phyloP scores from a whole-genome alignment of 2,888 invertebrate genomes.

The Drosophila robusta region DNA sequence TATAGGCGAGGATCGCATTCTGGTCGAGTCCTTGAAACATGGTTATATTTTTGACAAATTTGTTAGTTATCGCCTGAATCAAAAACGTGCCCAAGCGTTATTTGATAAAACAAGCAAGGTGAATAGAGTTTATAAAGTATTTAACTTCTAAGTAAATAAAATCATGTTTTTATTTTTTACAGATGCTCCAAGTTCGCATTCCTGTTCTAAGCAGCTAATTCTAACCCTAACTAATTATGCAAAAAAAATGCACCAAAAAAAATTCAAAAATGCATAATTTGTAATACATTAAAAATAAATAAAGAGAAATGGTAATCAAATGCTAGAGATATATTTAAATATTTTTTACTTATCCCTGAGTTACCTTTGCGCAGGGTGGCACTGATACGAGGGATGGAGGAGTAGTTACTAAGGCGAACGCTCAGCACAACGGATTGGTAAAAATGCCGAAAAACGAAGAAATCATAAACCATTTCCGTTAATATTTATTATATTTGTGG shows the following conservation, averaged over 20 bases:
- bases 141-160: slow-evolving; percentile 15
- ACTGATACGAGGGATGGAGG: too few relatives aligned
- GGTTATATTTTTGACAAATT: slow-evolving; percentile 89
- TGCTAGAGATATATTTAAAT: too few relatives aligned
- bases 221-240: too few relatives aligned
- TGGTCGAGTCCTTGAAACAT: slow-evolving; percentile 88
- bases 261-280: background rate
- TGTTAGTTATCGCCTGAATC: slow-evolving; percentile 88
- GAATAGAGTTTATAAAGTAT: background rate
- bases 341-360: too few relatives aligned
- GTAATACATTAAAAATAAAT: background rate
- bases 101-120: slow-evolving; percentile 87
- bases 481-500: too few relatives aligned
- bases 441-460: too few relatives aligned
- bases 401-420: too few relatives aligned
- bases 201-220: slow-evolving; percentile 59
- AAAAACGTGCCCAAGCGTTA: slow-evolving; percentile 86
- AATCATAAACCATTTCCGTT: too few relatives aligned
- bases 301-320: slow-evolving; percentile 1
- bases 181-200: slow-evolving; percentile 84
- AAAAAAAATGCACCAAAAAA: background rate
- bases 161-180: slow-evolving; percentile 33
- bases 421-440: too few relatives aligned
- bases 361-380: too few relatives aligned
- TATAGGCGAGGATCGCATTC: slow-evolving; percentile 91